Evolutionary conservation across 64 coral and sea anemone genomes (phyloP), one percentile per base, ranked within the genome.

Genomic region (Stylophora pistillata): DNA sequence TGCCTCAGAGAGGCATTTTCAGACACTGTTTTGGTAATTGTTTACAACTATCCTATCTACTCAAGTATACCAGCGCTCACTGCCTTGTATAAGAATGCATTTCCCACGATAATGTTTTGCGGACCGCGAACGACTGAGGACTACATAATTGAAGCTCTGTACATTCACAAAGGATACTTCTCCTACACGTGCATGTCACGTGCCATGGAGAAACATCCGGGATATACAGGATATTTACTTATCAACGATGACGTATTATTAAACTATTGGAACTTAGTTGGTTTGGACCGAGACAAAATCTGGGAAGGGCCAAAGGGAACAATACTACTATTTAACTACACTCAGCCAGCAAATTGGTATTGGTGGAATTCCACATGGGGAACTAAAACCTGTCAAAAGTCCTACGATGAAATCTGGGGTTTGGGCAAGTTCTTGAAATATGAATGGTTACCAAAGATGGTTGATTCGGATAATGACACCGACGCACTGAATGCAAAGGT

Each of bases 221-320:
- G 78, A 11, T 92, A 92, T 56, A 20, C 85, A 4, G 94, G 94
- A 1, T 96, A 93, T 87, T 86, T 96, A 17, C 75, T 96, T 1
- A 90, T 96, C 70, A 93, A 90, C 31, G 94, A 96, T 70, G 94
- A 96, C 82, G 81, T 96, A 30, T 62, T 96, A 65, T 53, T 96
- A 15, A 96, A 96, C 21, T 96, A 92, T 31, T 96, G 94, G 94
- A 96, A 96, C 75, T 60, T 96, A 65, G 71, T 88, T 33, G 33
- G 11, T 30, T 79, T 98, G 26, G 92, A 88, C 69, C 77, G 88
- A 18, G 87, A 73, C 21, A 83, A 78, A 59, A 98, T 98, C 58
- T 98, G 95, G 95, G 58, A 91, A 37, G 95, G 95, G 15, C 95
- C 95, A 0, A 94, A 71, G 28, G 80, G 53, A 1, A 88, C 92